Base-by-base conservation (phyloP, 2,888 invertebrate genomes). In the Apamea anceps region DNA sequence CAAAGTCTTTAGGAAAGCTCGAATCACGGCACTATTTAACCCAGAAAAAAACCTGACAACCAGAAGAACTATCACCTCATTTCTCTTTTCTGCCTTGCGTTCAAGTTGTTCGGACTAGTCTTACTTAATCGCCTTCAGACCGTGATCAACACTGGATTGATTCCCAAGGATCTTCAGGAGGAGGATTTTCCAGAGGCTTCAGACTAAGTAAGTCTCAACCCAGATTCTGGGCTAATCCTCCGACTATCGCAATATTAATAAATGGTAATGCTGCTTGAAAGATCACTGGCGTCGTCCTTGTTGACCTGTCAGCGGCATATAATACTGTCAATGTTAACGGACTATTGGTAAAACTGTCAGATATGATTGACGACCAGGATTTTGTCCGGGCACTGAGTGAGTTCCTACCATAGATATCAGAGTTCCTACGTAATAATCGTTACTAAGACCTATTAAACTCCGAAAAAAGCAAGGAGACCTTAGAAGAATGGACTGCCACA, bases 401-500 rank as follows among this genome's bases (percentile, higher is more conserved):
- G 6, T 15, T 18, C n/a, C 28, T 45, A 18, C 2, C 48, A 48
- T 48, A 48, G 13, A 48, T 48, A 15, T 48, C 48, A 48, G 5
- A 48, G 15, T 15, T 25, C 25, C 28, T 32, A 18, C 1, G 6
- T 51, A 42, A n/a, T 12, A 32, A 0, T 21, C 15, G 8, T 42
- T 0, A n/a, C n/a, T 0, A 6, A 79, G 18, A 32, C 25, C 3
- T 42, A 2, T 10, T 42, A 25, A 51, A 18, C 13, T 15, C 12
- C 5, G 13, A 21, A 32, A 75, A 51, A 4, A 18, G 18, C 7
- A 54, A 10, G 21, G 28, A 63, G 4, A 8, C 13, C 18, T 45
- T 32, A 37, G 21, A 82, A 45, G 4, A 54, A 63, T 45, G 51
- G 21, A 12, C 18, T 82, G 15, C 63, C 13, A 8, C 32, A 82